Evolutionary conservation across 2,797 vertebrate species (phyloP), one percentile per base, ranked within the genome.

Genomic region (Trachops cirrhosus): DNA sequence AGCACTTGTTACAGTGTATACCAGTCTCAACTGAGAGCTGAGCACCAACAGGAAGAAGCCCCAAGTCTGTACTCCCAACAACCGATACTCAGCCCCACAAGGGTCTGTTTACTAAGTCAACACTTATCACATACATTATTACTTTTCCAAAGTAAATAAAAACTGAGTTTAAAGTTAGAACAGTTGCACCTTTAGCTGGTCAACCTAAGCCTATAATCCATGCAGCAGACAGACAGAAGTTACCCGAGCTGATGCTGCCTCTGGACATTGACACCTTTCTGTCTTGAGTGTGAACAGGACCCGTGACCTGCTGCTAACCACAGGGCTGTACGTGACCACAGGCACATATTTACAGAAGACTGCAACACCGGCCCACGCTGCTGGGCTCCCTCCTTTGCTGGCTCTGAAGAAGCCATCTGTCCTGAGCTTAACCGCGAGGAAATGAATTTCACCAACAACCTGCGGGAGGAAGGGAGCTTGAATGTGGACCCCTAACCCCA

Each of bases 81-180:
- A 79, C 29, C 71, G 41, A 67, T 3, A 48, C 34, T 14, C 12
- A 48, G 24, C 15, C 37, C 32, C 19, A 78, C 41, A 77, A 90
- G 46, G 50, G 39, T 9, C 41, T 39, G 46, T 48, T 88, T 89
- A 84, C 11, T 87, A 79, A 70, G 39, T 39, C 16, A 85, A 71
- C 6, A 62, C 10, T 70, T 54, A 59, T 19, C 44, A 73, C 44
- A 94, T 46, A 37, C 44, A 88, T 46, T 68, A 88, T 39, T 64
- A 50, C 50, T 77, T 91, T 89, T 89, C 57, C 21, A 68, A 85
- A 95, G 64, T 71, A 84, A 89, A 41, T 34, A 29, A 79, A 91
- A 90, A 93, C 15, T 24, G 37, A 62, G 6, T 75, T 64, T 73
- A 39, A 24, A 83, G 19, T 54, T 62, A 85, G n/a, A 89, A 83